Evolutionary conservation across 2,888 invertebrate genomes (phyloP).

Genomic region (Pelosia muscerda): DNA sequence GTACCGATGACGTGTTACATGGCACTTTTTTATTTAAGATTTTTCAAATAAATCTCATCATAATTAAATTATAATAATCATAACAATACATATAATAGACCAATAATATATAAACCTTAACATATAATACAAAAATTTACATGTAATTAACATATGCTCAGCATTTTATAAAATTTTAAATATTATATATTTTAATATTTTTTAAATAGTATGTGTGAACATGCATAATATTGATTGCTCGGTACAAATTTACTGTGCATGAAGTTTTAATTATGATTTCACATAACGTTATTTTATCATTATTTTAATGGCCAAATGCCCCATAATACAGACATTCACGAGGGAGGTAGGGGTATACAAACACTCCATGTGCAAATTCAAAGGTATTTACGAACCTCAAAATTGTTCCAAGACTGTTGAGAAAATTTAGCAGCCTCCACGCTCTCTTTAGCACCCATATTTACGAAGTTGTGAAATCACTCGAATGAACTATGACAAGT

Average conservation of each 20-base stretch:
- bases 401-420: conserved; percentile 93
- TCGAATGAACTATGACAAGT: conserved; percentile 81
- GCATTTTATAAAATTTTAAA: conserved; percentile 36
- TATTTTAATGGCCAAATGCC: conserved; percentile 63
- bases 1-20: conserved; percentile 36
- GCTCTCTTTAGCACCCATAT: conserved; percentile 94
- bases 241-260: conserved; percentile 74
- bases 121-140: conserved; percentile 37
- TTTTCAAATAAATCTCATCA: conserved; percentile 23
- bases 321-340: conserved; percentile 78
- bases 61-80: conserved; percentile 23
- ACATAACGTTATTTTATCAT: conserved; percentile 59
- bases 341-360: conserved; percentile 79
- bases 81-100: conserved; percentile 45
- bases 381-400: conserved; percentile 90
- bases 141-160: conserved; percentile 34
- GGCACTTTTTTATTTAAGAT: conserved; percentile 32
- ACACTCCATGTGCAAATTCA: conserved; percentile 86
- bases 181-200: conserved; percentile 24
- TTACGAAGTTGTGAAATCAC: conserved; percentile 83
- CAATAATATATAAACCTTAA: conserved; percentile 40
- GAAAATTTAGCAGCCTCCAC: conserved; percentile 93
- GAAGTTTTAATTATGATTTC: conserved; percentile 63
- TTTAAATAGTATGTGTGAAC: conserved; percentile 65
- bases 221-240: conserved; percentile 72